Base-by-base conservation (phyloP, 35 echinoderm and acorn worm species). In the Ophiothrix spiculata region DNA sequence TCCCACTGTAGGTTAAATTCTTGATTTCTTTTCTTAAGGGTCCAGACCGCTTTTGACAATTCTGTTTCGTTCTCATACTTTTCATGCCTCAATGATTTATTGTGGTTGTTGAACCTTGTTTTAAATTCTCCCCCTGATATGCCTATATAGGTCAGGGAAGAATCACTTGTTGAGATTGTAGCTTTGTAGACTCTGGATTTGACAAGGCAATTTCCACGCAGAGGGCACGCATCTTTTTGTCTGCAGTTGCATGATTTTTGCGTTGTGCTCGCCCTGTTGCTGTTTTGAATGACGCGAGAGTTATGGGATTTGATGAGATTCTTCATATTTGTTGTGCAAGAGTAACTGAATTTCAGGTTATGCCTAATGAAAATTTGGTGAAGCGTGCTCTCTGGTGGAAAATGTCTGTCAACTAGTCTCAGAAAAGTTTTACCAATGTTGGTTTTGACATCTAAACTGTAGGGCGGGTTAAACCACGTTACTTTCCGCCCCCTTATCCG, bases 291-390 rank as follows among this genome's bases (percentile, higher is more conserved):
- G n/a, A 79, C 77, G 36, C 19, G 31, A 34, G 25, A 75, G 56
- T 90, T 90, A 25, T 90, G 56, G 16, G 79, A 4, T n/a, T 90
- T 63, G 69, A 81, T 90, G 35, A 90, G 49, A 31, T 56, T 77
- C 21, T 37, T 35, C 54, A 84, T 84, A 36, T 90, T 90, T 11
- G 25, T 56, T 81, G 84, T 84, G 40, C 80, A 90, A 56, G 80
- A 78, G 85, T 84, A 90, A 75, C 56, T 83, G n/a, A 90, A 36
- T 83, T 90, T 90, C 32, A 56, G 32, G 39, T 63, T 40, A 40
- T 90, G 83, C 60, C 40, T 84, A 40, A 77, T 90, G 88, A 81
- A 84, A 25, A 90, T 81, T 74, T 83, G 76, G 40, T 90, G 80
- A 33, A 90, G 80, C 29, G 23, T 80, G 79, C 38, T 80, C 37